Evolutionary conservation across 2,888 invertebrate species (phyloP), one percentile per base, ranked within the genome.

Genomic region (Hedychridium roseum): DNA sequence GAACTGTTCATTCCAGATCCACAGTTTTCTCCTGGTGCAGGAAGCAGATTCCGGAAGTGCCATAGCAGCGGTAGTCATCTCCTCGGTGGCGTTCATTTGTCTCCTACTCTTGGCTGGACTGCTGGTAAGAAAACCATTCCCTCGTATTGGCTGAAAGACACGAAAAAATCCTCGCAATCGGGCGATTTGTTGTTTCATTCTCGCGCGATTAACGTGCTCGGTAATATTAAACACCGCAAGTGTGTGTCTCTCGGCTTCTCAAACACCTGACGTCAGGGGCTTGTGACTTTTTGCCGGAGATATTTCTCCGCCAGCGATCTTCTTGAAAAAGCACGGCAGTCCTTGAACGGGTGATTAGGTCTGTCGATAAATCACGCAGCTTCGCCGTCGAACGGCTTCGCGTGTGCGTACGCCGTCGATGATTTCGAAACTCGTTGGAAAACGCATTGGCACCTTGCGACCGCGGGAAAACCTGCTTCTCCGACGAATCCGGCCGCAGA

Each of bases 31-130:
- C 42, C 45, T 77, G 46, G 65, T 77, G 16, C 70, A 70, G 54
- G 73, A 74, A 57, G 53, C 66, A 27, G 77, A 78, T 54, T 70
- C 78, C 7, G 73, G 72, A 46, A 78, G 74, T 54, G 88, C 90
- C 3, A 88, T 91, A 39, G 88, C 91, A 7, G 92, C 92, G 9
- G 89, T 92, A 50, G 87, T 89, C 4, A 89, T 93, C 49, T 90
- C 91, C 58, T 87, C 88, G 7, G 88, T 92, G 43, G 92, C 90
- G 4, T 89, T 90, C 11, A 83, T 91, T 38, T 91, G 91, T 34
- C 80, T 92, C 41, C 80, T 92, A 30, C 80, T 92, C 7, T 81
- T 93, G n/a, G 88, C 90, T 43, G 88, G 88, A 53, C 83, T 91
- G 43, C 74, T 91, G 85, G 90, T 90, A 80, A 87, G 68, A 35